Conservation (phyloP, 2,888 invertebrate species). For the Carcina quercana region DNA sequence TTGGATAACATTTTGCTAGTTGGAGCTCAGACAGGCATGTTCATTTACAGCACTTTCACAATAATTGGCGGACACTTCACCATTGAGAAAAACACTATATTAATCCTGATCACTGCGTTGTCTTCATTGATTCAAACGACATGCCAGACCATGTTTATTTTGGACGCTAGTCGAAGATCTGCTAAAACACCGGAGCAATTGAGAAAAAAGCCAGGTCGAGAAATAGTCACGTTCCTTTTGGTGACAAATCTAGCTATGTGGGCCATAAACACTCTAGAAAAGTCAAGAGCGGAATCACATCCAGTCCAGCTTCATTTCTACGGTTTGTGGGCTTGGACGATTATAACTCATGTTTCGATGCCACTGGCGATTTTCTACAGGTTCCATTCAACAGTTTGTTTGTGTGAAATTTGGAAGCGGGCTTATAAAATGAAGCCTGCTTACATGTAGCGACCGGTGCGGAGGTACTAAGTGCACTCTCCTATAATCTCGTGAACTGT, state of each 20-base stretch:
- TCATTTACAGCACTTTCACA: slow-evolving; percentile 94
- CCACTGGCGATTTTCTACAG: slow-evolving; percentile 94
- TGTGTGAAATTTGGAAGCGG: slow-evolving; percentile 97
- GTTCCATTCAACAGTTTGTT: slow-evolving; percentile 95
- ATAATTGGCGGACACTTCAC: slow-evolving; percentile 95
- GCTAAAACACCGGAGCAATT: slow-evolving; percentile 88
- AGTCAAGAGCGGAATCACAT: slow-evolving; percentile 92
- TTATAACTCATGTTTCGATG: slow-evolving; percentile 95
- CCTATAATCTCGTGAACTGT: slow-evolving; percentile 31
- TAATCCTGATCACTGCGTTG: slow-evolving; percentile 88
- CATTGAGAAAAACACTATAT: slow-evolving; percentile 83
- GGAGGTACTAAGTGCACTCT: slow-evolving; percentile 43
- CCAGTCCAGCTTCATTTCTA: slow-evolving; percentile 94
- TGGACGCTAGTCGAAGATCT: slow-evolving; percentile 90
- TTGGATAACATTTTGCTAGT: slow-evolving; percentile 93
- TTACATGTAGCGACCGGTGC: slow-evolving; percentile 80
- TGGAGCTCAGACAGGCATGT: slow-evolving; percentile 95
- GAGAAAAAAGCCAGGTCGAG: slow-evolving; percentile 91
- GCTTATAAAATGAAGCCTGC: slow-evolving; percentile 94
- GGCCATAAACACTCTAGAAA: slow-evolving; percentile 95
- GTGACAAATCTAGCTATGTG: slow-evolving; percentile 95
- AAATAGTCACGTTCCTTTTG: slow-evolving; percentile 93
- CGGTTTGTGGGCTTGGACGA: slow-evolving; percentile 96
- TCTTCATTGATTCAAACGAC: slow-evolving; percentile 92
- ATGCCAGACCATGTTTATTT: slow-evolving; percentile 91